Base-by-base conservation (phyloP, 2,797 vertebrate genomes). In the Choloepus didactylus region DNA sequence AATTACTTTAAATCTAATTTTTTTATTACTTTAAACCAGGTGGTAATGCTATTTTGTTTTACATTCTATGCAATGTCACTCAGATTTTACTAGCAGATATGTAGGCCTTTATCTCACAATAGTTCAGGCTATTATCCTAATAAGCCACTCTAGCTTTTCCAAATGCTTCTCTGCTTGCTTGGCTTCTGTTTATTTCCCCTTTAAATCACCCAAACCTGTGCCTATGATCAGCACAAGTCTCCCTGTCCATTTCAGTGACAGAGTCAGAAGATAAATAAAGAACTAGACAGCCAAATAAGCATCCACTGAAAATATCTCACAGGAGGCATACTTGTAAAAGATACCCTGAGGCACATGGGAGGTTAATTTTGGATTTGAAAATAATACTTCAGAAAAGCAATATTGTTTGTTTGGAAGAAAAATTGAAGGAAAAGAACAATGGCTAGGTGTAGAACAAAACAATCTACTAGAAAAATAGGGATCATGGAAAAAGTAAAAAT, bases 381-480 rank as follows among this genome's bases (percentile, higher is more conserved):
- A 97, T 93, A 96, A 59, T 66, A 89, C 72, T 97, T 97, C 86
- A 96, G 95, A 96, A 96, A 98, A 96, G 59, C 66, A 88, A 35
- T 86, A 81, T 81, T 98, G 86, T 97, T 97, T 98, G 93, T 96
- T 97, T 98, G 96, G 96, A 97, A 97, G 94, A 97, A 38, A 97
- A 97, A 95, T 10, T 25, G 96, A 97, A 98, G 81, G 75, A 96
- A 96, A 73, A 89, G 87, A 98, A 97, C 95, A 98, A 97, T 95
- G 85, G 46, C 92, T 97, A 87, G 88, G 81, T 80, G 23, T 81
- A 97, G 97, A 98, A 89, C 92, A 97, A 98, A 98, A 96, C 44
- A 97, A 97, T 97, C 95, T 95, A 88, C 66, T 96, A 96, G 97
- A 97, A 96, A 98, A 98, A 97, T 89, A 97, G 60, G 66, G 96